These are phyloP conservation scores for Sinella curviseta DNA, from an alignment of 1,140 invertebrate genomes.

Conservation along the genomic window DNA sequence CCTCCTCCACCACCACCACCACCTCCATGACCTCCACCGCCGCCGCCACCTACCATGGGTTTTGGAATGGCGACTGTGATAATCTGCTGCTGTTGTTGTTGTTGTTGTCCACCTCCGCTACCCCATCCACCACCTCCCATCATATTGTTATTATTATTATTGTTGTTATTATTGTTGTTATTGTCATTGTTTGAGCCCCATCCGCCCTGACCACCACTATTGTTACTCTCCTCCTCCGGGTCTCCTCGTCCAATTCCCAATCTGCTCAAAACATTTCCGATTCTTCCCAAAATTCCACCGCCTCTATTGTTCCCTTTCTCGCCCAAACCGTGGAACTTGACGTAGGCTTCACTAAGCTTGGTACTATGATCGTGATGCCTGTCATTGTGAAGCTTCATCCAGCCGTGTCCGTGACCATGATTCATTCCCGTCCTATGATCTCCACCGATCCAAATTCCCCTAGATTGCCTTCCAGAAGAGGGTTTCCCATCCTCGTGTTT, in stretches of 20 bases:
- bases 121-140: background rate
- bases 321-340: constrained; percentile 28
- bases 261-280: constrained; percentile 9
- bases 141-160: constrained; percentile 1
- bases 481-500: background rate
- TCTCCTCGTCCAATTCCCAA: constrained; percentile 21
- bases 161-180: background rate
- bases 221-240: constrained; percentile 18
- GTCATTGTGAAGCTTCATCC: constrained; percentile 21
- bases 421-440: constrained; percentile 1
- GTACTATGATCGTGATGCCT: constrained; percentile 26
- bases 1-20: background rate
- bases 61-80: background rate
- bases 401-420: constrained; percentile 34
- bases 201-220: constrained; percentile 1
- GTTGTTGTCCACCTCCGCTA: background rate
- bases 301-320: background rate
- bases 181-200: constrained; percentile 18
- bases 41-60: background rate
- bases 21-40: too few species aligned
- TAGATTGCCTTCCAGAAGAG: background rate
- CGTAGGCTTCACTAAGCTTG: constrained; percentile 33
- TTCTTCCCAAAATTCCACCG: constrained; percentile 2
- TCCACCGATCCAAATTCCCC: constrained; percentile 3
- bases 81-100: background rate